Percentiles rank a stretch among this genome's conserved stretches.
Evolutionary conservation across 2,888 invertebrate genomes (phyloP).

Genomic region (Graphium colonna): DNA sequence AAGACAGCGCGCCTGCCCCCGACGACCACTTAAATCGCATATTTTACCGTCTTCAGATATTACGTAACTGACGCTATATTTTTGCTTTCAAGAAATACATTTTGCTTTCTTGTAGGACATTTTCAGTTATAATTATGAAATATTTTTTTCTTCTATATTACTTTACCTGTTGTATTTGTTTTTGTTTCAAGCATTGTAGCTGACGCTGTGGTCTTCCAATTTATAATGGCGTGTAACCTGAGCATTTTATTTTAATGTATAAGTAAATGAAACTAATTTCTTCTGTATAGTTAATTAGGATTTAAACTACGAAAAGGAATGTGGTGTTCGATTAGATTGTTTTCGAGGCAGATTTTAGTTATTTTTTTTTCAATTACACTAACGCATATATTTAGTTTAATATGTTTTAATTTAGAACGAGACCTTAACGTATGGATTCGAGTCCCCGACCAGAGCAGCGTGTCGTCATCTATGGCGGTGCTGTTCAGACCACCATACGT

Average conservation of each 20-base stretch:
- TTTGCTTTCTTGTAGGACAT: too few species aligned
- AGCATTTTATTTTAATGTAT: too few species aligned
- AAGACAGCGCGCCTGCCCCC: conserved; percentile 35
- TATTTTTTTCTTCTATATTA: background rate
- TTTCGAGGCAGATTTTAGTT: too few species aligned
- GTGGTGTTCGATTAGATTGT: too few species aligned
- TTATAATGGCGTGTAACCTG: too few species aligned
- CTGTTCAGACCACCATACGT: too few species aligned
- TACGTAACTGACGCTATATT: conserved; percentile 5
- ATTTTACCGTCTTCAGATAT: conserved; percentile 18
- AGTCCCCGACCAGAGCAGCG: conserved; percentile 93
- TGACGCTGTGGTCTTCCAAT: background rate
- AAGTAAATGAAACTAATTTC: too few species aligned
- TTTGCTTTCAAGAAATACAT: too few species aligned
- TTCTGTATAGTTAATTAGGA: background rate
- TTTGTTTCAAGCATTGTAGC: background rate
- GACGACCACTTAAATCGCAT: conserved; percentile 24
- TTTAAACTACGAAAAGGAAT: too few species aligned
- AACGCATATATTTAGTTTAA: conserved; percentile 16
- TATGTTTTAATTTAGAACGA: conserved; percentile 83
- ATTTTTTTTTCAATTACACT: too few species aligned
- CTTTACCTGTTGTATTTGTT: background rate
- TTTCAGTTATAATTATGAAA: too few species aligned
- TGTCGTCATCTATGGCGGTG: too few species aligned
- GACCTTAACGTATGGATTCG: conserved; percentile 97